Evolutionary conservation across 53 echinoderm and acorn worm species (phyloP).

Genomic region (Astropecten irregularis): DNA sequence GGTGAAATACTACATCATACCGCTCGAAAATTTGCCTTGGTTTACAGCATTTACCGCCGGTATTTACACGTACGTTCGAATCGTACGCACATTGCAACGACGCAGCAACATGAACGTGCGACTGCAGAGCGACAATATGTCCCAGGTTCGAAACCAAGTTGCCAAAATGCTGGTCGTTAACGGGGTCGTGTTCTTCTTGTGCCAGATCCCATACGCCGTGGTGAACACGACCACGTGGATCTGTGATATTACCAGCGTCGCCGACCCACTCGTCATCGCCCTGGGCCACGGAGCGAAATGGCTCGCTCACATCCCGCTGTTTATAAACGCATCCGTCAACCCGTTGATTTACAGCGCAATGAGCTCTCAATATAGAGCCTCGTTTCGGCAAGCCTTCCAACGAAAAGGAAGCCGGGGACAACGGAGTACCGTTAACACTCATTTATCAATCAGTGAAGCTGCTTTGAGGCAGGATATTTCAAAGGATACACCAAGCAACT

Average conservation of each 20-base stretch:
- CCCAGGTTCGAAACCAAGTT: neutral
- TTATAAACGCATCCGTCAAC: neutral
- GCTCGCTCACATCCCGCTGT: neutral
- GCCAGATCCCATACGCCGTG: neutral
- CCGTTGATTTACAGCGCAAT: neutral
- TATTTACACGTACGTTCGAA: conserved; percentile 23
- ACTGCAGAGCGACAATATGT: no score
- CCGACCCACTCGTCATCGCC: neutral
- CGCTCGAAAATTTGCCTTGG: neutral
- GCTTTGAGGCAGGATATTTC: no score
- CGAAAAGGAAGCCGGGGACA: neutral
- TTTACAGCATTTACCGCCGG: neutral
- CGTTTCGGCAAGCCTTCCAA: neutral
- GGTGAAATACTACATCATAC: neutral
- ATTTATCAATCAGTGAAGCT: no score
- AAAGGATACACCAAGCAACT: no score
- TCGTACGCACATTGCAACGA: neutral
- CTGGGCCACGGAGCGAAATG: neutral
- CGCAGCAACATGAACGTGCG: neutral
- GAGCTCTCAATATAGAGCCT: neutral
- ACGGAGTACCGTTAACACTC: no score
- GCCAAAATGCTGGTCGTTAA: neutral
- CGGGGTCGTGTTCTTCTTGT: conserved; percentile 2
- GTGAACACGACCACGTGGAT: neutral
- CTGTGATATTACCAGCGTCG: neutral